Conservation (phyloP, 2,888 invertebrate species). For the Phania funesta region DNA sequence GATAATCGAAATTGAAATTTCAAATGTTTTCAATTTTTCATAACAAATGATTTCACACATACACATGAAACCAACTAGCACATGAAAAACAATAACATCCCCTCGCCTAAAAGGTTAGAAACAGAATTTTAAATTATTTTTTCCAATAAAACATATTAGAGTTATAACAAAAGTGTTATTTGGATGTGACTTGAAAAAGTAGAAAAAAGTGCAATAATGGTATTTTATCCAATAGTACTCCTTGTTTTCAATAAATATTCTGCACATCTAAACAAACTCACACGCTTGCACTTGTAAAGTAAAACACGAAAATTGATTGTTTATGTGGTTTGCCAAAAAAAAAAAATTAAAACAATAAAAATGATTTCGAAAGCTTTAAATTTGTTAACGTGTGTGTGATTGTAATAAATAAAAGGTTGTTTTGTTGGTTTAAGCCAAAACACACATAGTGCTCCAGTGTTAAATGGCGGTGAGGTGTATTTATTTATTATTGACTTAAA, state of each 20-base stretch:
- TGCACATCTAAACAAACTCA: not conserved
- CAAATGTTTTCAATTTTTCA: slow-evolving; percentile 59
- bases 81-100: not conserved
- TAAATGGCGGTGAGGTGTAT: too few species aligned
- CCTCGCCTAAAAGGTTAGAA: not conserved
- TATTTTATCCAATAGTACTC: slow-evolving; percentile 21
- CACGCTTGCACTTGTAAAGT: not conserved
- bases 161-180: slow-evolving; percentile 29
- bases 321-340: slow-evolving; percentile 48
- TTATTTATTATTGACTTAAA: too few species aligned
- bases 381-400: slow-evolving; percentile 30
- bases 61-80: not conserved
- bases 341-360: slow-evolving; percentile 34
- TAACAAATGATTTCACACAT: not conserved
- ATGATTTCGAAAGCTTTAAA: slow-evolving; percentile 50
- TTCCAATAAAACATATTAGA: slow-evolving; percentile 22
- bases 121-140: not conserved
- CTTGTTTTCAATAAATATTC: slow-evolving; percentile 14
- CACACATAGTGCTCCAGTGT: not conserved
- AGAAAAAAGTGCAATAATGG: slow-evolving; percentile 7
- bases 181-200: slow-evolving; percentile 15
- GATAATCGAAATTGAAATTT: slow-evolving; percentile 55
- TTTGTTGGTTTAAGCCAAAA: slow-evolving; percentile 27
- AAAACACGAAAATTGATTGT: slow-evolving; percentile 49
- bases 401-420: slow-evolving; percentile 39